These are phyloP conservation scores for Merops nubicus DNA, from an alignment of 2,113 vertebrate genomes.

Conservation along the genomic window DNA sequence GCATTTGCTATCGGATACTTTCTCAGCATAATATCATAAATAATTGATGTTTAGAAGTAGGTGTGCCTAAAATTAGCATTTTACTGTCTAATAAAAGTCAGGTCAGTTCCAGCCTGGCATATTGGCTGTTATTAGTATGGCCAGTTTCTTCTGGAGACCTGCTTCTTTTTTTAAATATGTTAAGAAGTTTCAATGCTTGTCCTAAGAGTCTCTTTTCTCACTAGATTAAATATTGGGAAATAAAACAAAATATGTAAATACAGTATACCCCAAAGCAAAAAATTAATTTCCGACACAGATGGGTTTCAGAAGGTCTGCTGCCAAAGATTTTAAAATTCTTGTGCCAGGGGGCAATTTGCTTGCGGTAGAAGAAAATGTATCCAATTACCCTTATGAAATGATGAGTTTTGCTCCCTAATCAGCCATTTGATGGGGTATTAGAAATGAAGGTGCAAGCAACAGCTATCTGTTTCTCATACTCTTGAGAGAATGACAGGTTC, in stretches of 20 bases:
- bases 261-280: constrained; percentile 69
- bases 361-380: constrained; percentile 63
- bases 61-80: background rate
- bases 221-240: constrained; percentile 68
- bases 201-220: constrained; percentile 45
- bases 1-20: background rate
- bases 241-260: constrained; percentile 74
- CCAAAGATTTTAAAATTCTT: constrained; percentile 66
- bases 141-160: background rate
- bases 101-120: background rate
- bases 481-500: background rate
- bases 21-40: background rate
- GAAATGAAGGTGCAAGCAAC: constrained; percentile 38
- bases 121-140: background rate
- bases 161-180: background rate
- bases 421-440: constrained; percentile 43
- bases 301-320: constrained; percentile 63
- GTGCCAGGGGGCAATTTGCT: constrained; percentile 57
- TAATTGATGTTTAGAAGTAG: background rate
- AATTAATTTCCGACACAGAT: constrained; percentile 75
- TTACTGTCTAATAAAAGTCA: background rate
- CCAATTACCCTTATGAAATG: constrained; percentile 63
- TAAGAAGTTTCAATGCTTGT: background rate
- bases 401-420: constrained; percentile 47
- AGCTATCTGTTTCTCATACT: background rate